Evolutionary conservation across 2,797 vertebrate species (phyloP).

Genomic region (Sciurus carolinensis): DNA sequence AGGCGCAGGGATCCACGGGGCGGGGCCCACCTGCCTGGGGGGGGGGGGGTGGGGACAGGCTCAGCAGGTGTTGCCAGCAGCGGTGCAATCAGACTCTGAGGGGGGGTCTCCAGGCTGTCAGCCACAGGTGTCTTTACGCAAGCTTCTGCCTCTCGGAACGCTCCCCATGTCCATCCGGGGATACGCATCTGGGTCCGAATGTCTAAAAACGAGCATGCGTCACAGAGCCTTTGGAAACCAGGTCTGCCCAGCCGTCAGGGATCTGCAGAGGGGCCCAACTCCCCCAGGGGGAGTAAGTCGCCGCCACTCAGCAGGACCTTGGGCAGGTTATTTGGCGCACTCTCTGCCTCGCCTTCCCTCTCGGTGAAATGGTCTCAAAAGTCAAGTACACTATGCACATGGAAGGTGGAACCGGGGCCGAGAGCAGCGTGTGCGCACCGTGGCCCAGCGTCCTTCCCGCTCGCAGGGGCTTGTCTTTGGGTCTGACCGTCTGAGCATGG

Average conservation of each 20-base stretch:
- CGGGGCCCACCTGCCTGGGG: not conserved
- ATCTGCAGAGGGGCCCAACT: not conserved
- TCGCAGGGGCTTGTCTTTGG: not conserved
- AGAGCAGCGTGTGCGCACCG: no score
- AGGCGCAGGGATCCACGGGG: accelerated
- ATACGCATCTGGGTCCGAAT: accelerated
- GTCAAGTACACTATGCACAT: not conserved
- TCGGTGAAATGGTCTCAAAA: not conserved
- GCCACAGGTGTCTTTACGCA: not conserved
- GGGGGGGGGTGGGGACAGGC: not conserved
- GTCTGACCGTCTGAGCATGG: not conserved
- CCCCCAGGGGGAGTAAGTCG: not conserved
- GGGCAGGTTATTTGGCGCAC: not conserved
- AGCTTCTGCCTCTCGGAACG: not conserved
- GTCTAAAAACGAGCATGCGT: not conserved
- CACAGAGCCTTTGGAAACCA: accelerated
- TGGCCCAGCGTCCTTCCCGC: no score
- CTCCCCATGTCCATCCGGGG: not conserved
- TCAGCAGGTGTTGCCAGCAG: not conserved
- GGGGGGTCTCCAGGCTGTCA: no score
- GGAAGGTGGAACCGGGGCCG: not conserved
- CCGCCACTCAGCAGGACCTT: not conserved
- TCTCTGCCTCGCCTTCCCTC: not conserved
- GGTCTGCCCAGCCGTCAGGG: not conserved
- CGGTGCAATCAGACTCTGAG: no score